Evolutionary conservation across 2,113 vertebrate genomes (phyloP), one percentile per base, ranked within the genome.

Genomic region (Pelecanoides urinatrix): DNA sequence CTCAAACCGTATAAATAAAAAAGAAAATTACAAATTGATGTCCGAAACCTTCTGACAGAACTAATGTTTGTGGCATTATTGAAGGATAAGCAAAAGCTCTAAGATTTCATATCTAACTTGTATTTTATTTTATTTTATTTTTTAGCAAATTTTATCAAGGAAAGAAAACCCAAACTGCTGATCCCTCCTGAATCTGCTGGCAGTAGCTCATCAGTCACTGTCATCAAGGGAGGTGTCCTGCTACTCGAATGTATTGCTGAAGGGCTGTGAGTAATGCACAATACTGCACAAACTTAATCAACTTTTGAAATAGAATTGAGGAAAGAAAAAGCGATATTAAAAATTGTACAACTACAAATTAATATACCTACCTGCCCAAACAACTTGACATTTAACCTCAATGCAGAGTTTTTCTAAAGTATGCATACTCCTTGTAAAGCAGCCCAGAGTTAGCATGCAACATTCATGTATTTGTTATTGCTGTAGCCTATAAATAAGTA

Each of bases 231-330:
- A 85, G 98, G 98, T 16, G 98, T 98, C 36, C 96, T 99, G 92
- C 93, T 98, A 62, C 94, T 99, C 12, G 99, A 99, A 94, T 99
- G 99, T 50, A 99, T 99, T 83, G 99, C 99, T 53, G 99, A 99
- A 97, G 99, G 99, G 96, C 98, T 99, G 99, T 99, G 95, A 99
- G 99, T 99, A 96, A 87, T 38, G 68, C 17, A 47, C 55, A 40
- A 25, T 98, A 83, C 86, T 53, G 78, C 30, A 8, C 65, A 61
- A 61, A 82, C 72, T 72, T 90, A 36, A 40, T 78, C 76, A 55
- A 42, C 49, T 89, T 61, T 44, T 63, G 73, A 84, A 73, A 56
- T 3, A 49, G 32, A 65, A 53, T n/a, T 36, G 71, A 78, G 38
- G 27, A 42, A 30, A 65, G 49, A 14, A 53, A 84, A 50, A 70